phyloP scores from a whole-genome alignment of 2,888 invertebrate genomes.

The Lymantria monacha region DNA sequence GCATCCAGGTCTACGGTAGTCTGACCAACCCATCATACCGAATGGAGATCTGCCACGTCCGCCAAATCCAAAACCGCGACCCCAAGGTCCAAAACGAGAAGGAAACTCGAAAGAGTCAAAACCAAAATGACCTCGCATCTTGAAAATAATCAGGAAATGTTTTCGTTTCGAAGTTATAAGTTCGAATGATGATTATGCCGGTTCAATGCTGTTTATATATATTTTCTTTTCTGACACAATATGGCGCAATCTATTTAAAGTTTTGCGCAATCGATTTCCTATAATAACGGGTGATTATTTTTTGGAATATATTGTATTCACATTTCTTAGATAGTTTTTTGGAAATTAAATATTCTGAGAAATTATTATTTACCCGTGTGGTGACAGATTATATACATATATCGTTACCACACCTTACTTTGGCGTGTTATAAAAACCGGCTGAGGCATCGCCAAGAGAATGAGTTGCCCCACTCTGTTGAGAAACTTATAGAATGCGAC shows the following conservation, averaged over 20 bases:
- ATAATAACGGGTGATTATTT: too few species aligned
- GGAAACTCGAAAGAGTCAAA: conserved; percentile 3
- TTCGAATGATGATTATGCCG: conserved; percentile 3
- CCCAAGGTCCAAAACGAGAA: conserved; percentile 2
- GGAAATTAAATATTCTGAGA: too few species aligned
- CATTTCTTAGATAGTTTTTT: too few species aligned
- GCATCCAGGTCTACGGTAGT: background rate
- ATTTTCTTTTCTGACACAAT: conserved; percentile 6
- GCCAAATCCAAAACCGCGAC: conserved; percentile 2
- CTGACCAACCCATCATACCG: background rate
- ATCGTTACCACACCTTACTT: too few species aligned
- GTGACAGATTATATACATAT: too few species aligned
- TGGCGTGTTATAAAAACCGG: too few species aligned
- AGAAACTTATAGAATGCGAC: too few species aligned
- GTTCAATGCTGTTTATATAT: conserved; percentile 8
- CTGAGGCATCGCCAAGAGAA: too few species aligned
- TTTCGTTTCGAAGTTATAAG: background rate
- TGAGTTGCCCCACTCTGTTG: too few species aligned
- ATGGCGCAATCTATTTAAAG: conserved; percentile 17
- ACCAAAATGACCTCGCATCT: conserved; percentile 18
- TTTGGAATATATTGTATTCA: too few species aligned
- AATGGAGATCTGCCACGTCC: background rate
- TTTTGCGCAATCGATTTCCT: background rate
- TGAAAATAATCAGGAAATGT: background rate
- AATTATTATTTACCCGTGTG: too few species aligned